A percentile compares a stretch with the other conserved stretches of the same genome.
Evolutionary conservation across 2,113 vertebrate species (phyloP).

Genomic region (Hippolais icterina): DNA sequence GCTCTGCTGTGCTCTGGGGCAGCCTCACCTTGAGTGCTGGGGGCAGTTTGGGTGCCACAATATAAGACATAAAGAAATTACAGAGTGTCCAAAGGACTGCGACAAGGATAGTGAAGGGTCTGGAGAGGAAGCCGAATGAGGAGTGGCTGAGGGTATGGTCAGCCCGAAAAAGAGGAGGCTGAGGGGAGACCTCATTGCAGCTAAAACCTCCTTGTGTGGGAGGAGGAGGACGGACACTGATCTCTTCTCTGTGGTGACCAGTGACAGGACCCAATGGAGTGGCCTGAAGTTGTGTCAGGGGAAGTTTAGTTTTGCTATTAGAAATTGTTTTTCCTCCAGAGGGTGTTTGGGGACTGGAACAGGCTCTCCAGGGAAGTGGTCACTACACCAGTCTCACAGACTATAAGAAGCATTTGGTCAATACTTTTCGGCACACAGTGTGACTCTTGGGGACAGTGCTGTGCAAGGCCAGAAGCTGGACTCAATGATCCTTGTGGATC

Average conservation of each 20-base stretch:
- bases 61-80: not conserved
- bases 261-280: not conserved
- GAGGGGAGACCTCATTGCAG: fast-evolving
- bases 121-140: fast-evolving
- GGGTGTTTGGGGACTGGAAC: too few species aligned
- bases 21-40: fast-evolving
- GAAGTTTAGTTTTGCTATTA: not conserved
- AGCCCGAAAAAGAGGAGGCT: not conserved
- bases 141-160: not conserved
- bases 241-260: not conserved
- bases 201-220: fast-evolving
- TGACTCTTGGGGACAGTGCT: not conserved
- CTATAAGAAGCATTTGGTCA: not conserved
- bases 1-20: fast-evolving
- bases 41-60: not conserved
- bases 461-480: not conserved
- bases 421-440: too few species aligned
- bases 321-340: not conserved
- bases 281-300: not conserved
- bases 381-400: not conserved
- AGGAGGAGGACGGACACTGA: not conserved
- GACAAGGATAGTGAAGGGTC: not conserved
- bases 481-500: not conserved
- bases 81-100: not conserved
- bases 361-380: not conserved